Evolutionary conservation across 2,888 invertebrate species (phyloP).

Genomic region (Amphipyra berbera): DNA sequence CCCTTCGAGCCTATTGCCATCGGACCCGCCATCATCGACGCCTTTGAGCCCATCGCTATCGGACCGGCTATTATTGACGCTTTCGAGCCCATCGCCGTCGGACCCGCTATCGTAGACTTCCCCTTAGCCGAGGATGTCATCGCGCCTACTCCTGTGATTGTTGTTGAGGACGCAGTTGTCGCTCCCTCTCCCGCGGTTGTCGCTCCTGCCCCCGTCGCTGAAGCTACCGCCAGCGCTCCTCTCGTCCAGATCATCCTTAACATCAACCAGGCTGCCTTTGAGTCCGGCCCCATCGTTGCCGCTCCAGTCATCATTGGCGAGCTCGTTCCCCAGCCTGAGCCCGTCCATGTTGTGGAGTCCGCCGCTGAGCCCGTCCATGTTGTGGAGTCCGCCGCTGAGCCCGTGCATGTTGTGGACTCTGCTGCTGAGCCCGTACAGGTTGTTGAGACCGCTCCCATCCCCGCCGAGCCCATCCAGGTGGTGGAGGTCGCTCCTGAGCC

Average conservation of each 20-base stretch:
- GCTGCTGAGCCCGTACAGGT: conserved; percentile 28
- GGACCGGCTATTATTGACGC: conserved; percentile 27
- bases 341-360: conserved; percentile 36
- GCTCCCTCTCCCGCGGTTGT: conserved; percentile 6
- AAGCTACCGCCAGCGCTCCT: conserved; percentile 48
- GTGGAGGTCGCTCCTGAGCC: too few relatives aligned
- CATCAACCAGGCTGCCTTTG: conserved; percentile 50
- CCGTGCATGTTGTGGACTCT: conserved; percentile 27
- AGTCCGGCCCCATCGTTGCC: conserved; percentile 31
- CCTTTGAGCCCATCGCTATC: conserved; percentile 24
- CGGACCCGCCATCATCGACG: conserved; percentile 26
- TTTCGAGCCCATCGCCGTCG: conserved; percentile 24
- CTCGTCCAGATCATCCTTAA: conserved; percentile 67
- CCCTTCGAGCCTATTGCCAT: conserved; percentile 23
- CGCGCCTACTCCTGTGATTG: conserved; percentile 2
- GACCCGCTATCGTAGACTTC: conserved; percentile 41
- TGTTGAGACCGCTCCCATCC: conserved; percentile 28
- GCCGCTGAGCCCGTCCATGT: conserved; percentile 29
- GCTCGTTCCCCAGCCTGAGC: conserved; percentile 19
- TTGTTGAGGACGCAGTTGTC: conserved; percentile 14
- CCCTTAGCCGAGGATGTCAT: conserved; percentile 32
- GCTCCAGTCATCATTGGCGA: conserved; percentile 25
- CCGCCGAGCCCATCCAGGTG: too few relatives aligned
- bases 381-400: conserved; percentile 19
- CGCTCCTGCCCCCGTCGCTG: conserved; percentile 38